Evolutionary conservation across 2,888 invertebrate genomes (phyloP), one percentile per base, ranked within the genome.

Genomic region (Argynnis bischoffii): DNA sequence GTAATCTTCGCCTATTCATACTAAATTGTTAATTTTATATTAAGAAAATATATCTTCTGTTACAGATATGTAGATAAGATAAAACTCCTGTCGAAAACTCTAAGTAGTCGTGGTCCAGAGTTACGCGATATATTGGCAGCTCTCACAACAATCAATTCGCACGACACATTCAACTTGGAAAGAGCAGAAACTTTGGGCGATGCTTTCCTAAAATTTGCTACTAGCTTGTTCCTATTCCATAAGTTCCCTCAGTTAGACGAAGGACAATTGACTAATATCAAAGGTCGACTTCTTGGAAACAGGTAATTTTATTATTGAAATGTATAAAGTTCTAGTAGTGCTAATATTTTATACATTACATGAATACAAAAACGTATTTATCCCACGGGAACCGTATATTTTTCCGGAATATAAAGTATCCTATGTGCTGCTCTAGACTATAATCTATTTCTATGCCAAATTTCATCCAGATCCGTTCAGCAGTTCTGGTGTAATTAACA

Each of bases 121-220:
- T 79, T 93, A 8, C 81, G 87, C 0, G 92, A 92, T 64, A 75
- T 94, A 0, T 78, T 93, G 50, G 84, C 94, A 80, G 96, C 97
- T 0, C 81, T 98, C 1, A 97, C 97, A 0, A 93, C 95, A 1
- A 94, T 95, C 48, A 94, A 94, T 69, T 95, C 96, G 0, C 93
- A 95, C 71, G 98, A 98, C 78, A 93, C 94, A 6, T 95, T 98
- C 73, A 94, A 97, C 81, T 85, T 97, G 76, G 98, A 99, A 81
- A 90, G 98, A 1, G 89, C 96, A 15, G 98, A 98, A 86, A 97
- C 97, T 0, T 93, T 99, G 4, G 99, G 98, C 0, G 98, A 99
- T 84, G 96, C 98, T 0, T 97, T 96, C 84, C 89, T 99, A 8
- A 98, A 99, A 88, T 96, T 95, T 76, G 94, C 96, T 1, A 93